Evolutionary conservation across 2,797 vertebrate species (phyloP), one percentile per base, ranked within the genome.

Genomic region (Bradypodion ventrale): DNA sequence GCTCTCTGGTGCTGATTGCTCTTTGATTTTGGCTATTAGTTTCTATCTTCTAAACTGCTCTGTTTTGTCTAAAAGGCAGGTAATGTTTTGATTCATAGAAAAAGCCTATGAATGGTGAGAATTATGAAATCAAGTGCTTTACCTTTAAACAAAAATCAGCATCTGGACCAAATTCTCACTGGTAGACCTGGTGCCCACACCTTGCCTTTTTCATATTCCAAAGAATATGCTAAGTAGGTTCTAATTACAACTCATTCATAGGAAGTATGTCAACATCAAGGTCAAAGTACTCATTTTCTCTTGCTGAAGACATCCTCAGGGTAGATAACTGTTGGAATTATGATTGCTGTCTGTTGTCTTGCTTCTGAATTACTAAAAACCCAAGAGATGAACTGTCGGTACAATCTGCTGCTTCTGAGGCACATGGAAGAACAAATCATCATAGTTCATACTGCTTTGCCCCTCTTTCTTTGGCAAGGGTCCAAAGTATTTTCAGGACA

Each of bases 271-370:
- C 86, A 86, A 92, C 0, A 0, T 1, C 75, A 78, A 88, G 85
- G 89, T 89, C 82, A 87, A 88, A 87, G 2, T 4, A 23, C 29
- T 90, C 56, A 65, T 86, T 92, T 89, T 80, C 3, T 74, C 82
- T 82, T 82, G 32, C 60, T 68, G 42, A 0, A 0, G 52, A 82
- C n/a, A 75, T 75, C 63, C 82, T 88, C 42, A 27, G 60, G 74
- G n/a, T 79, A 88, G 89, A 83, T 19, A 89, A 49, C 68, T 65
- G 60, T 77, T 23, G 52, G 6, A 59, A 90, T 85, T 88, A 60
- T 59, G 2, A 0, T 75, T 0, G 1, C 16, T 89, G 23, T 87
- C 81, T 77, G 21, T 62, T 88, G 75, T 75, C 29, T 84, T 88
- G 59, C 68, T 90, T 40, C 66, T 46, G 85, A 42, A 8, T 81